phyloP scores from a whole-genome alignment of 2,113 vertebrate genomes.

The Chloebia gouldiae region DNA sequence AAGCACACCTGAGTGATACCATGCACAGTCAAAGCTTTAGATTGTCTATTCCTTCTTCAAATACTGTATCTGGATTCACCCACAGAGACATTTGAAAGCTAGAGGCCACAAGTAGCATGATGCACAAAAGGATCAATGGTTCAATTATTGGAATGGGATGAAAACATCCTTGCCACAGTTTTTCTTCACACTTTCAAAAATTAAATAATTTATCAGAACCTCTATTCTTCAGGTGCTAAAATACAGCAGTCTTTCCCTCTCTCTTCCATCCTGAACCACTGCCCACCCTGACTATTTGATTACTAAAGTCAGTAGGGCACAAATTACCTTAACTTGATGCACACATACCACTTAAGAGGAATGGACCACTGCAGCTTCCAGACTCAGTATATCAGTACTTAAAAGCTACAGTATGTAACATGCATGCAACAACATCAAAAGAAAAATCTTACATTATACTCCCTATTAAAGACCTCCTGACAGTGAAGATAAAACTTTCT shows the following conservation, averaged over 20 bases:
- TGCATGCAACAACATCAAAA: neutral
- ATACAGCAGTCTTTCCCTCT: neutral
- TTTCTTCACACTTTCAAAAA: neutral
- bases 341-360: neutral
- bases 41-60: neutral
- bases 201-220: neutral
- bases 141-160: neutral
- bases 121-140: neutral
- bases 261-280: neutral
- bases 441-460: neutral
- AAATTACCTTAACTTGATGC: neutral
- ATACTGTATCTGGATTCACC: neutral
- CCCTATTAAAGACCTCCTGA: neutral
- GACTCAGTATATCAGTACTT: neutral
- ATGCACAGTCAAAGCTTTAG: neutral
- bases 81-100: neutral
- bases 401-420: neutral
- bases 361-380: neutral
- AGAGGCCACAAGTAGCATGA: fast-evolving
- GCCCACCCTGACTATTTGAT: neutral
- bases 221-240: neutral
- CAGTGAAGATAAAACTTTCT: neutral
- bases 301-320: neutral
- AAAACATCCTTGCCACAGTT: neutral
- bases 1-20: neutral